Evolutionary conservation across 2,113 vertebrate species (phyloP), one percentile per base, ranked within the genome.

Genomic region (Oreochromis aureus): DNA sequence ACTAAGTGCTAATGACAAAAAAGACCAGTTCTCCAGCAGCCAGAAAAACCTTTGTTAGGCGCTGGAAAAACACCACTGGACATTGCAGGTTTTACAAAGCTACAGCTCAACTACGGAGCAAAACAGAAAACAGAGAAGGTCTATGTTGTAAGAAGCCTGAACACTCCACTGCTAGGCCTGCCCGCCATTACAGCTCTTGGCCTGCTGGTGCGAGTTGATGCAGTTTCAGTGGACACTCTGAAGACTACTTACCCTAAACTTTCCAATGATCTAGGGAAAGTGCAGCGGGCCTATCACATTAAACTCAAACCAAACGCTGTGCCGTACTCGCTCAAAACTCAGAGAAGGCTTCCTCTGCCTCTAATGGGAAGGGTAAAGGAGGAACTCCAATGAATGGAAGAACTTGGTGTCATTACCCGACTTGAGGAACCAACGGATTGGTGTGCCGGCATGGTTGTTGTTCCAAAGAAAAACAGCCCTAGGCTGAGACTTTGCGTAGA

Each of bases 201-300:
- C 27, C 27, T 61, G n/a, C 54, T 56, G 54, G n/a, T 56, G 54
- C 0, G 54, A 55, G 6, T 55, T 55, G 54, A 55, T 0, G 0
- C 0, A 2, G n/a, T 55, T 12, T 55, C 22, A 7, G 0, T 56
- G 22, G 1, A 56, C 0, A 56, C 22, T 4, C 22, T 56, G 22
- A 56, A 24, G 54, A 56, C 54, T 56, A 56, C 54, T 56, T 56
- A 56, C 3, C 27, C 15, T 30, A 34, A 30, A 32, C 58, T 13
- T 24, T 61, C 2, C 8, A 61, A 61, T 30, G 56, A 4, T 30
- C 24, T 59, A 18, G 27, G 5, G 15, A 30, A 61, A 18, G 58
- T 61, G 27, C 58, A 18, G 13, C 3, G 0, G 2, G 7, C 0
- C 86, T 91, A 19, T 5, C 22, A 76, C 0, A 93, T 90, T 24